These are phyloP conservation scores for Brenthis ino DNA, from an alignment of 2,888 invertebrate genomes.

Conservation along the genomic window DNA sequence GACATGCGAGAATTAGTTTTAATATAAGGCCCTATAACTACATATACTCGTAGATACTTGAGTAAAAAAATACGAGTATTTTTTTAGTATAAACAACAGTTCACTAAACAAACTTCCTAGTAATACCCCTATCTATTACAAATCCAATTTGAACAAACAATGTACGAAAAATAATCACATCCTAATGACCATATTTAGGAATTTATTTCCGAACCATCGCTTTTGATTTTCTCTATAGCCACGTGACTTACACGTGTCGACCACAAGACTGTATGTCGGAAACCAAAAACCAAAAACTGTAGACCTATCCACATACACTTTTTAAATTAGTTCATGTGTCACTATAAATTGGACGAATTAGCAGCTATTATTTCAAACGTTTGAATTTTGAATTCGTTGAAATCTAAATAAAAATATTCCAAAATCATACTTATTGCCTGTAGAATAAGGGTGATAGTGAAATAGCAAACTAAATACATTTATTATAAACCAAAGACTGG, in stretches of 20 bases:
- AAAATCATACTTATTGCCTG: conserved; percentile 29
- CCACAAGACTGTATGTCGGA: conserved; percentile 60
- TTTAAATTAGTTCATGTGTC: conserved; percentile 17
- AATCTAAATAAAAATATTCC: not conserved
- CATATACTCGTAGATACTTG: too few species aligned
- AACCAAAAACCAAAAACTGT: conserved; percentile 46
- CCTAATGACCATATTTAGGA: conserved; percentile 76
- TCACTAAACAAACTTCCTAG: conserved; percentile 32
- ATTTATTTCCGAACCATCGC: conserved; percentile 75
- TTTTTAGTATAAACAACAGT: conserved; percentile 6
- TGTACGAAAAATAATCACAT: conserved; percentile 66
- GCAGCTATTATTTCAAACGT: conserved; percentile 70
- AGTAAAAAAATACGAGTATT: too few species aligned
- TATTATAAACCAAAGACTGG: conserved; percentile 51
- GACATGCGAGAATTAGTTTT: too few species aligned
- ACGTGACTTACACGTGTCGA: conserved; percentile 71
- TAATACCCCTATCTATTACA: conserved; percentile 70
- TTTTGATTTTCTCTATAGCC: conserved; percentile 67
- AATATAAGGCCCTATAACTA: too few species aligned
- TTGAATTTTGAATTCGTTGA: conserved; percentile 62
- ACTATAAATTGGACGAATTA: conserved; percentile 49
- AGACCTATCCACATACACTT: conserved; percentile 36
- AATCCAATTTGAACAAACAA: conserved; percentile 67
- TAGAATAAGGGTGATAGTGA: conserved; percentile 28
- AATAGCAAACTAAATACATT: conserved; percentile 39